Percentiles rank a stretch among this genome's conserved stretches.
Evolutionary conservation across 1,140 invertebrate genomes (phyloP).

Genomic region (Zophobas atratus): DNA sequence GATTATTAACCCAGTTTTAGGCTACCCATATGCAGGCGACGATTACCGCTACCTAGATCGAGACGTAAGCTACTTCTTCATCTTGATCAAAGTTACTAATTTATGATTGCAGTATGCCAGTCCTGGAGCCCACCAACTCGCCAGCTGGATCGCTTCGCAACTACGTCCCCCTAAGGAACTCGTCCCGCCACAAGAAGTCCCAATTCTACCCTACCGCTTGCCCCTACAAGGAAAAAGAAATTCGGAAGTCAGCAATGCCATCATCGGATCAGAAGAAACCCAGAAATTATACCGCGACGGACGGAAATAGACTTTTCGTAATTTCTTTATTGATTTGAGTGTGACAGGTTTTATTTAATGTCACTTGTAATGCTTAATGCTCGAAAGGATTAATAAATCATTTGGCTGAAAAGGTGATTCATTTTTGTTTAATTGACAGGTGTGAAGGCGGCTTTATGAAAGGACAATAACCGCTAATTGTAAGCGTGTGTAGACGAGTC

Average conservation of each 20-base stretch:
- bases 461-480: slow-evolving; percentile 10
- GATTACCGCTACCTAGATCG: slow-evolving; percentile 52
- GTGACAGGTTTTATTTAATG: background rate
- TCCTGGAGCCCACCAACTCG: slow-evolving; percentile 63
- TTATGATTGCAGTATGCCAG: slow-evolving; percentile 58
- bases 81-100: background rate
- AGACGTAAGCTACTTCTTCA: slow-evolving; percentile 47
- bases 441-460: background rate
- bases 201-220: slow-evolving; percentile 60
- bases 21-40: slow-evolving; percentile 37
- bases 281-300: slow-evolving; percentile 64
- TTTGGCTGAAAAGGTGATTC: slow-evolving; percentile 6
- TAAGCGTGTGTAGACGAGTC: background rate
- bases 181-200: slow-evolving; percentile 54
- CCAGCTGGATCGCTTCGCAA: slow-evolving; percentile 61
- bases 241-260: slow-evolving; percentile 64
- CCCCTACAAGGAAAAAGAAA: slow-evolving; percentile 62
- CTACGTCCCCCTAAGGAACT: slow-evolving; percentile 58
- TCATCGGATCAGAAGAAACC: slow-evolving; percentile 62
- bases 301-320: slow-evolving; percentile 44
- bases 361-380: slow-evolving; percentile 20
- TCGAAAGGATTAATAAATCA: slow-evolving; percentile 41
- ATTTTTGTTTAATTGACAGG: slow-evolving; percentile 1
- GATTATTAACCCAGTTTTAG: background rate
- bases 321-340: no score